These are phyloP conservation scores for Lipophrys pholis DNA, from an alignment of 2,113 vertebrate species.

Conservation along the genomic window DNA sequence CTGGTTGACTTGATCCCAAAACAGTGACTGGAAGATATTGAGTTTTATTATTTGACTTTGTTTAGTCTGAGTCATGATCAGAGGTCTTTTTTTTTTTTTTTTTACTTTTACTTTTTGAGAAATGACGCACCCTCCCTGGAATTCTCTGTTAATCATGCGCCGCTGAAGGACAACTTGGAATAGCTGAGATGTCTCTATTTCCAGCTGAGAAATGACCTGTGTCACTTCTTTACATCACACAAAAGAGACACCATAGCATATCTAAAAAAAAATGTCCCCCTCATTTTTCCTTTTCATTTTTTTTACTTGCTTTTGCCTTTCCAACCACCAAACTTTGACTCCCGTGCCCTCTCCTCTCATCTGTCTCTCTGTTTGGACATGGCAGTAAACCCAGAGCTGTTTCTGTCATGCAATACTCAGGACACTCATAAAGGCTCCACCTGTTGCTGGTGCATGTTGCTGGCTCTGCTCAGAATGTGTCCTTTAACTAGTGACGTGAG, in stretches of 20 bases:
- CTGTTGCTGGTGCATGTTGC: constrained; percentile 72
- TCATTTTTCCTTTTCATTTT: not conserved
- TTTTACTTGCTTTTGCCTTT: not conserved
- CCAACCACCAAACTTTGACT: constrained; percentile 31
- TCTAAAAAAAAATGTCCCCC: not conserved
- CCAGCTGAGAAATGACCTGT: constrained; percentile 46
- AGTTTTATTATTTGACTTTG: not conserved
- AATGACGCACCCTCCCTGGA: constrained; percentile 44
- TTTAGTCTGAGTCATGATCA: constrained; percentile 17
- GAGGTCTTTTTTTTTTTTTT: constrained; percentile 33
- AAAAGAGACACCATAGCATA: constrained; percentile 18
- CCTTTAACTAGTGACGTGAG: constrained; percentile 56
- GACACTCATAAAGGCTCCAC: constrained; percentile 65
- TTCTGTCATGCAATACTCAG: constrained; percentile 55
- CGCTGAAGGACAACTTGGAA: constrained; percentile 25
- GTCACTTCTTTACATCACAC: constrained; percentile 33
- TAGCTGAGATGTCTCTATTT: constrained; percentile 75
- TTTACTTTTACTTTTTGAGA: constrained; percentile 18
- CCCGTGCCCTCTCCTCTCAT: constrained; percentile 15
- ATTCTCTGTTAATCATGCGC: constrained; percentile 60
- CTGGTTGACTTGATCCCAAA: not conserved
- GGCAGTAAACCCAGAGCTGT: constrained; percentile 53
- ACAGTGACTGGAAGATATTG: not conserved
- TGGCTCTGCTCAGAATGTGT: constrained; percentile 37
- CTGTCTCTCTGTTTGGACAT: constrained; percentile 35